A percentile compares a stretch with the other conserved stretches of the same genome.
phyloP scores from a whole-genome alignment of 2,888 invertebrate genomes.

The Acanthosepion esculentum region DNA sequence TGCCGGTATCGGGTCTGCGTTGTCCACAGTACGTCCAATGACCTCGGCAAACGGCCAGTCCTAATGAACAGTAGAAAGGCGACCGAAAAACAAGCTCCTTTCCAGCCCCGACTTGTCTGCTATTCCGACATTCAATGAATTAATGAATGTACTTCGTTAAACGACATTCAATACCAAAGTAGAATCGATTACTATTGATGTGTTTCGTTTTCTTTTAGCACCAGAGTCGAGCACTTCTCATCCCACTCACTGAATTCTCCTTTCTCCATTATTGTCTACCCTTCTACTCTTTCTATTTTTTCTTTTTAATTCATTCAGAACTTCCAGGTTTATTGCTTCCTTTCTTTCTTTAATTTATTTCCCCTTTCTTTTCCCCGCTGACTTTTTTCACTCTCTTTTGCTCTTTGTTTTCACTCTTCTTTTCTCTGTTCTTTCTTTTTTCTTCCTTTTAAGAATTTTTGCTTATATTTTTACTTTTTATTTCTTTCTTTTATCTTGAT shows the following conservation, averaged over 20 bases:
- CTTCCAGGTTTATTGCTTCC: not conserved
- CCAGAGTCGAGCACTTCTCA: not conserved
- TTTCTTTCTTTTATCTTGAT: not conserved
- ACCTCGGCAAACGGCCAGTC: not conserved
- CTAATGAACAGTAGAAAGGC: not conserved
- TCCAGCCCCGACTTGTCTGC: not conserved
- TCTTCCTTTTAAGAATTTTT: not conserved
- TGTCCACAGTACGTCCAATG: not conserved
- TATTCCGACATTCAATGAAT: not conserved
- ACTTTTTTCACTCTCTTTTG: not conserved
- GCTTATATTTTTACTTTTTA: not conserved
- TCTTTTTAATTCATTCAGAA: not conserved
- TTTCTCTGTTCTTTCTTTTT: not conserved
- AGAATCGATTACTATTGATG: not conserved
- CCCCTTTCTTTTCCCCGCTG: not conserved
- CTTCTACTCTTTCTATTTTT: not conserved
- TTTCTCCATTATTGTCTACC: not conserved
- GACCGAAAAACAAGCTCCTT: not conserved
- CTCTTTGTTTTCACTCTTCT: not conserved
- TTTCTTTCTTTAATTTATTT: not conserved
- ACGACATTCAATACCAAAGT: slow-evolving; percentile 6
- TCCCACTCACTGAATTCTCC: not conserved
- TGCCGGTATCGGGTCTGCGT: not conserved
- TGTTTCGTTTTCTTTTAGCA: not conserved
- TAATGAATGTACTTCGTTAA: slow-evolving; percentile 33